Evolutionary conservation across 2,113 vertebrate genomes (phyloP).

Genomic region (Mesoclemmys tuberculata): DNA sequence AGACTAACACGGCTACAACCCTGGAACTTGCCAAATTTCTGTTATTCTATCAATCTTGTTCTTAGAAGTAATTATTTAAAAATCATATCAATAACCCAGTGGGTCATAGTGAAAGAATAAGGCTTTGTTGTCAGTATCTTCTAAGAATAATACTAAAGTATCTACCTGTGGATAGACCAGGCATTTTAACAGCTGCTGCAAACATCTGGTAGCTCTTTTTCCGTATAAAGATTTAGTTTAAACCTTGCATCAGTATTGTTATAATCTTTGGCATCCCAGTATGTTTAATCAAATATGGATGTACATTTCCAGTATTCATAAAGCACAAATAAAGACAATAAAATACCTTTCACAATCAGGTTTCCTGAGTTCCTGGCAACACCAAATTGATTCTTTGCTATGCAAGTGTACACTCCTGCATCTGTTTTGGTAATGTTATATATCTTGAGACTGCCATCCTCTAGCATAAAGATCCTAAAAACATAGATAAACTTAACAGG

Average conservation of each 20-base stretch:
- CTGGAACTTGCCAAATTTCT: background rate
- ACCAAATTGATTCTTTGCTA: constrained; percentile 87
- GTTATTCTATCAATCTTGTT: background rate
- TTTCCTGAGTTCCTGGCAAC: constrained; percentile 81
- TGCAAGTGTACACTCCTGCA: constrained; percentile 83
- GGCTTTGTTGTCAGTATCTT: background rate
- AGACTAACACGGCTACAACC: too few species aligned
- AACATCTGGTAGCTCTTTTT: background rate
- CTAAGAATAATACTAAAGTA: background rate
- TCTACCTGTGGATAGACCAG: background rate
- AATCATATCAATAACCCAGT: background rate
- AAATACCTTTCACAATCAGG: constrained; percentile 88
- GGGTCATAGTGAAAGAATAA: background rate
- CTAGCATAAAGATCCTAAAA: constrained; percentile 69
- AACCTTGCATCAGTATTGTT: background rate
- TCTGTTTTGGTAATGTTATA: constrained; percentile 83
- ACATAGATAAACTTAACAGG: background rate
- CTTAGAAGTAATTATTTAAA: background rate
- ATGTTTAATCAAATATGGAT: background rate
- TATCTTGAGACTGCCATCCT: constrained; percentile 87
- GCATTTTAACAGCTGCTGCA: background rate
- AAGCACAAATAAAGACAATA: background rate
- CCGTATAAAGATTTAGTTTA: background rate
- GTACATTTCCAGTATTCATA: background rate
- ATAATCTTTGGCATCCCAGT: background rate